These are phyloP conservation scores for Laticauda colubrina DNA, from an alignment of 2,113 vertebrate species.

Conservation along the genomic window DNA sequence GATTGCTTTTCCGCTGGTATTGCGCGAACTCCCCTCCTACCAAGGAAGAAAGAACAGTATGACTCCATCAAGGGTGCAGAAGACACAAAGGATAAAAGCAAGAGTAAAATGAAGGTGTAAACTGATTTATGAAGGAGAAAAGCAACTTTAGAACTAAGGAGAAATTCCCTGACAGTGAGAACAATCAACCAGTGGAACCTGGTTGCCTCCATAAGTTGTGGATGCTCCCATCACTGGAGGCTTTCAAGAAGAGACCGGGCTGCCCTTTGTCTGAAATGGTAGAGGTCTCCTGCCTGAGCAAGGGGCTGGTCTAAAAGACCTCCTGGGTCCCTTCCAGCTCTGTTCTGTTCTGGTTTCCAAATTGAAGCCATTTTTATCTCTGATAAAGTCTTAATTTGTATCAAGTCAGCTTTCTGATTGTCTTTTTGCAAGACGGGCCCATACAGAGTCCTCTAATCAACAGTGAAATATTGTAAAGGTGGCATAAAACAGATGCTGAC, in stretches of 20 bases:
- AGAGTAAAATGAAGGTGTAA: not conserved
- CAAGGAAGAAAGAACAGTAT: not conserved
- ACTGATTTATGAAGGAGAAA: not conserved
- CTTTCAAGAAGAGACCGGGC: not conserved
- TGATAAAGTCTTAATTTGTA: not conserved
- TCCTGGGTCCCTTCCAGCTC: not conserved
- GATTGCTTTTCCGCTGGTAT: not conserved
- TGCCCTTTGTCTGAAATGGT: not conserved
- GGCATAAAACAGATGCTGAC: not conserved
- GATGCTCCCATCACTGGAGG: too few species aligned
- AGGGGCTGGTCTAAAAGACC: not conserved
- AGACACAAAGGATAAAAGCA: not conserved
- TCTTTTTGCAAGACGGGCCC: not conserved
- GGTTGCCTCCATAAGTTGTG: not conserved
- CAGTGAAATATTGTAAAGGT: not conserved
- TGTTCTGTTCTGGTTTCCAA: not conserved
- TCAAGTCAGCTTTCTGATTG: not conserved
- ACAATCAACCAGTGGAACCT: not conserved
- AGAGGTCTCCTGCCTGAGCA: not conserved
- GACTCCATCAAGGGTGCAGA: not conserved
- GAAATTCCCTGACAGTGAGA: not conserved
- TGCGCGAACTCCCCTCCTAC: not conserved
- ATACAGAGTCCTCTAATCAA: not conserved
- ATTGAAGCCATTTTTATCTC: not conserved
- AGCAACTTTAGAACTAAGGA: not conserved